phyloP scores from a whole-genome alignment of 2,113 vertebrate species.

The Spea bombifrons region DNA sequence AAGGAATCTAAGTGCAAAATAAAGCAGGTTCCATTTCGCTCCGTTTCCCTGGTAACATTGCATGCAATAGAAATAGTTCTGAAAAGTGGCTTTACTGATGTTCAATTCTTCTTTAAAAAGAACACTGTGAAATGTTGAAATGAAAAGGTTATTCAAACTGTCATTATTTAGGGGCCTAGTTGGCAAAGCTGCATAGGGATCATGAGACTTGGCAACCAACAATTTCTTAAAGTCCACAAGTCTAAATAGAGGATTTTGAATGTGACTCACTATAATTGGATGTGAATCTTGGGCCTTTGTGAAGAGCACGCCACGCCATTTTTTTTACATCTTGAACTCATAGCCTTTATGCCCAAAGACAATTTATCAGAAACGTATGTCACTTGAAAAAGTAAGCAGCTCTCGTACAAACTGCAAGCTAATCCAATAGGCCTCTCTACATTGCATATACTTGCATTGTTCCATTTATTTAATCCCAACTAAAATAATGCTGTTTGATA shows the following conservation, averaged over 20 bases:
- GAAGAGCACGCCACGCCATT: not conserved
- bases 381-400: too few relatives aligned
- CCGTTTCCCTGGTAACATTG: slow-evolving; percentile 16
- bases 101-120: slow-evolving; percentile 10
- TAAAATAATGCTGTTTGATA: too few relatives aligned
- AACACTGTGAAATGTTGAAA: not conserved
- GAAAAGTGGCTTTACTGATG: slow-evolving; percentile 14
- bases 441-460: too few relatives aligned
- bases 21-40: not conserved
- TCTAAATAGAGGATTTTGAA: slow-evolving; percentile 2
- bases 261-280: not conserved
- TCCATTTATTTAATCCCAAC: too few relatives aligned
- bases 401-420: too few relatives aligned
- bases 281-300: not conserved
- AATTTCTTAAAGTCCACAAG: not conserved
- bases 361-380: not conserved
- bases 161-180: not conserved
- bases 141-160: slow-evolving; percentile 3
- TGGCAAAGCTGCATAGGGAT: not conserved
- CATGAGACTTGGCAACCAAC: not conserved
- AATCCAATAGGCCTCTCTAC: too few relatives aligned
- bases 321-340: not conserved
- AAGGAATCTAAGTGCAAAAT: not conserved
- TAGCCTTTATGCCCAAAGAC: not conserved
- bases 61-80: slow-evolving; percentile 21